phyloP scores from a whole-genome alignment of 2,888 invertebrate species.

The Falcaria lacertinaria region DNA sequence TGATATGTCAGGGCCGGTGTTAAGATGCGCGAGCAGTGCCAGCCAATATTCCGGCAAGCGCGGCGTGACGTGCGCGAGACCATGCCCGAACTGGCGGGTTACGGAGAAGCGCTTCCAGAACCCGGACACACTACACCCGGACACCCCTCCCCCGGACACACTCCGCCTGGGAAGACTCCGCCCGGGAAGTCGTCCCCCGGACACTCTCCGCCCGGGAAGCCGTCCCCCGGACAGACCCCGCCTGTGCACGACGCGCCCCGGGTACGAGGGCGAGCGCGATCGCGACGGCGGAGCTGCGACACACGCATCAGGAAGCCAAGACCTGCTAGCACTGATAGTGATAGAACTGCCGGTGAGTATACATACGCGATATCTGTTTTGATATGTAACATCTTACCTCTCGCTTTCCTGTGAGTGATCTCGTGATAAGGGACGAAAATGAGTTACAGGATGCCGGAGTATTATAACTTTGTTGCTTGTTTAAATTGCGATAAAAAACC shows the following conservation, averaged over 20 bases:
- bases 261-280: neutral
- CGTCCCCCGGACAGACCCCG: neutral
- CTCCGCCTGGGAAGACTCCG: neutral
- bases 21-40: conserved; percentile 94
- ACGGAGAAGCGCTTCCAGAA: conserved; percentile 17
- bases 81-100: conserved; percentile 53
- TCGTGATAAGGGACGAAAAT: too few relatives aligned
- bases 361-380: too few relatives aligned
- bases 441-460: too few relatives aligned
- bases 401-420: too few relatives aligned
- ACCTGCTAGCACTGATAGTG: conserved; percentile 30
- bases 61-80: conserved; percentile 85
- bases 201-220: neutral
- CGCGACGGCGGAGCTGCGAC: conserved; percentile 8
- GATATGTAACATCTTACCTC: too few relatives aligned
- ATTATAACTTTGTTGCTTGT: too few relatives aligned
- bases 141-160: conserved; percentile 4
- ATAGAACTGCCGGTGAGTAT: conserved; percentile 31
- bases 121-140: neutral
- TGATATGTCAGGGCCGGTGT: conserved; percentile 84
- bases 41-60: conserved; percentile 87
- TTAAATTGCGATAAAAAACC: too few relatives aligned
- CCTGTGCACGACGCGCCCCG: neutral
- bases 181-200: too few relatives aligned
- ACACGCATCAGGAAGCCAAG: conserved; percentile 3